Conservation (phyloP, 2,888 invertebrate genomes). For the Lithophane semibrunnea region DNA sequence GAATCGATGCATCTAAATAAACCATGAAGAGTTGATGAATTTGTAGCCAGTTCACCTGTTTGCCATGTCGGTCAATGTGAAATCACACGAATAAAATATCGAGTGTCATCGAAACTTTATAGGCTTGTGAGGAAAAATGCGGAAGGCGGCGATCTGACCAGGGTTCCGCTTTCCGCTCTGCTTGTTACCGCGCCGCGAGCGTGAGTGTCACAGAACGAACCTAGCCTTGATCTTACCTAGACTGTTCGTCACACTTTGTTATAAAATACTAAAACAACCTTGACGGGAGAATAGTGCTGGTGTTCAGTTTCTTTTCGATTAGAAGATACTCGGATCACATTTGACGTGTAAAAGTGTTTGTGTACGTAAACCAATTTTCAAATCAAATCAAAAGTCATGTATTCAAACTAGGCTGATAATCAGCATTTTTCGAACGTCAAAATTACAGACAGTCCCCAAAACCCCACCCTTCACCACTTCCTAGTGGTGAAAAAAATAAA, state of each 20-base stretch:
- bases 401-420: too few relatives aligned
- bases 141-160: constrained; percentile 69
- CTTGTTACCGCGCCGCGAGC: constrained; percentile 64
- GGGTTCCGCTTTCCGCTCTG: constrained; percentile 82
- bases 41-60: constrained; percentile 12
- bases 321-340: neutral
- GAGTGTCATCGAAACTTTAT: constrained; percentile 82
- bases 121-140: constrained; percentile 79
- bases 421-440: too few relatives aligned
- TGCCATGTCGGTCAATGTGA: constrained; percentile 51
- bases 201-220: constrained; percentile 63
- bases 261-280: constrained; percentile 59
- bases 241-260: constrained; percentile 67
- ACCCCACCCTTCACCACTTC: too few relatives aligned
- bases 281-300: constrained; percentile 24
- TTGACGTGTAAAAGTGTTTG: neutral
- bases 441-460: too few relatives aligned
- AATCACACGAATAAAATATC: constrained; percentile 78
- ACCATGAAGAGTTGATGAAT: neutral
- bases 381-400: too few relatives aligned
- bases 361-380: neutral
- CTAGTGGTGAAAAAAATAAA: too few relatives aligned
- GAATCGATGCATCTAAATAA: constrained; percentile 2
- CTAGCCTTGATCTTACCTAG: constrained; percentile 72
- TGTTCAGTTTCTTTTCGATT: constrained; percentile 6